These are phyloP conservation scores for Corynorhinus townsendii DNA, from an alignment of 2,113 vertebrate genomes.

Conservation along the genomic window DNA sequence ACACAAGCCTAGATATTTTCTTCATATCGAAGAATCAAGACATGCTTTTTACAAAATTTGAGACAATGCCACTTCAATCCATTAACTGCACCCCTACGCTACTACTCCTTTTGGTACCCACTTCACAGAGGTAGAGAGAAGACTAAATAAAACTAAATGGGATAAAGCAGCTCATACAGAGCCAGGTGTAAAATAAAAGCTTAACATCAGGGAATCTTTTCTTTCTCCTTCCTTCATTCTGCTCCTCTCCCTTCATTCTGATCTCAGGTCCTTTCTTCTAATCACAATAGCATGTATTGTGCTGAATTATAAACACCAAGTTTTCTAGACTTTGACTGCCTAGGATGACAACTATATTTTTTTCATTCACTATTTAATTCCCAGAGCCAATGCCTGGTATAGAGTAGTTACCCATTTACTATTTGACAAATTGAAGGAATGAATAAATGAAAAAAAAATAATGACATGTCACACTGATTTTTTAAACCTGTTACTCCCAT, in stretches of 20 bases:
- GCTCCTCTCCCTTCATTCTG: not conserved
- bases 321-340: not conserved
- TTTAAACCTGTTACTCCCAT: not conserved
- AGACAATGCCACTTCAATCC: not conserved
- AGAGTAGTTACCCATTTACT: not conserved
- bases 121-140: not conserved
- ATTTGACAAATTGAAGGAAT: not conserved
- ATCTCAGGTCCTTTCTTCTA: not conserved
- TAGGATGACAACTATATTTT: not conserved
- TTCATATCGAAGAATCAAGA: constrained; percentile 43
- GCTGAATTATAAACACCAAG: not conserved
- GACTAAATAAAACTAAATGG: not conserved
- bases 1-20: constrained; percentile 14
- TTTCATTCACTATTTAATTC: not conserved
- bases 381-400: not conserved
- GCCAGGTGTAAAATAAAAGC: not conserved
- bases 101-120: not conserved
- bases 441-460: not conserved
- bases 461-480: not conserved
- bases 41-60: not conserved
- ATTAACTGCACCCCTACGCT: not conserved
- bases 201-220: not conserved
- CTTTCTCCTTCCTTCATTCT: not conserved
- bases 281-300: not conserved
- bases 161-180: not conserved